Evolutionary conservation across 2,888 invertebrate species (phyloP).

Genomic region (Punctoribates punctum): DNA sequence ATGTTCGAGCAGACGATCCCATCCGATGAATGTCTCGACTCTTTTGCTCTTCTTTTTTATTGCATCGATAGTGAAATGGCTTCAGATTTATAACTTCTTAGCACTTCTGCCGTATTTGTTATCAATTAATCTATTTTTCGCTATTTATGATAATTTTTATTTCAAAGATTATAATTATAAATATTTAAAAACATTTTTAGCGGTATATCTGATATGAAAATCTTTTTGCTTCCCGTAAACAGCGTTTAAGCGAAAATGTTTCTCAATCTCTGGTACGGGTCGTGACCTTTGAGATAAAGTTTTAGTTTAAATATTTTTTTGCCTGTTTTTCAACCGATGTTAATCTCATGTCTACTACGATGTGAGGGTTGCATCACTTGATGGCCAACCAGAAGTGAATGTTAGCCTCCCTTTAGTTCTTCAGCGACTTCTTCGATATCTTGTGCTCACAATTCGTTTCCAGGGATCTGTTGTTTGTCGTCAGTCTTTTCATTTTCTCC

Average conservation of each 20-base stretch:
- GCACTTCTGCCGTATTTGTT: neutral
- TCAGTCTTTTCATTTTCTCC: neutral
- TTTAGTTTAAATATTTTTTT: neutral
- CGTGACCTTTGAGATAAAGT: conserved; percentile 8
- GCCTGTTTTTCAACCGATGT: neutral
- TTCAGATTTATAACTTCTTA: neutral
- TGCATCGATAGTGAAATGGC: neutral
- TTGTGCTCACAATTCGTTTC: neutral
- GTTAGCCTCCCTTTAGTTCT: neutral
- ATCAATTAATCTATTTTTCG: neutral
- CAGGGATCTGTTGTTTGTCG: neutral
- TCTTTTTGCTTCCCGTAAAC: neutral
- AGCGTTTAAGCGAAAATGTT: neutral
- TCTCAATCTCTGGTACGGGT: neutral
- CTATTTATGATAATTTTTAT: neutral
- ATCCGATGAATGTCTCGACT: neutral
- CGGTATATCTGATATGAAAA: conserved; percentile 5
- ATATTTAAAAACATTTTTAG: neutral
- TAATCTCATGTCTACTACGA: conserved; percentile 16
- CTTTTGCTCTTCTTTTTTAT: neutral
- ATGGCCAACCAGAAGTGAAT: neutral
- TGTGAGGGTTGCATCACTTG: conserved; percentile 20
- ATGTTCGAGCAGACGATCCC: neutral
- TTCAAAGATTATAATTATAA: neutral
- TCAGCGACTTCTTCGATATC: neutral